Base-by-base conservation (phyloP, 2,888 invertebrate species). In the Caenorhabditis sp. region DNA sequence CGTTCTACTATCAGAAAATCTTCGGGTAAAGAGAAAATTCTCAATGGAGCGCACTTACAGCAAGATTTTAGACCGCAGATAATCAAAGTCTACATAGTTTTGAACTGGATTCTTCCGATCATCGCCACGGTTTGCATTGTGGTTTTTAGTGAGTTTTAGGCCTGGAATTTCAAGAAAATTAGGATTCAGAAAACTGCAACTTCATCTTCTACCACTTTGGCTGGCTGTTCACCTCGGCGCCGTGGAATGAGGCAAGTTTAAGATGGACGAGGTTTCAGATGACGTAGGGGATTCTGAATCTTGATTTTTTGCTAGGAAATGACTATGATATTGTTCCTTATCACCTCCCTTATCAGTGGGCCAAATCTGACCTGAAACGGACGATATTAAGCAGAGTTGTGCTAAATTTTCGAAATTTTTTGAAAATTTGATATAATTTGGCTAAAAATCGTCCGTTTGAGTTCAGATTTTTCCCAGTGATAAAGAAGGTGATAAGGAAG, bases 181-280 rank as follows among this genome's bases (percentile, higher is more conserved):
- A 32, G 6, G 11, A 13, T 40, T 13, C 13, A 40, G 40, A 53
- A 5, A 32, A 71, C n/a, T 71, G 71, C 35, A 47, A 20, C 5
- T 71, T 71, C 35, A 24, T 44, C 0, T 71, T 71, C 56, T 71
- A 64, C 18, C 55, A 47, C 47, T 56, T 40, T n/a, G 71, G 71
- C 40, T 71, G 71, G 71, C 6, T 71, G 2, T 56, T 71, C 22
- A 64, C 71, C 4, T 53, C 51, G 9, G 53, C 32, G 32, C 32
- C 32, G 9, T 32, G 32, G 32, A 32, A 4, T 6, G 32, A 32
- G 32, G 32, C 13, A 13, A 13, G 13, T 6, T 13, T 13, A 8
- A 2, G 40, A 40, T 40, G 32, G 32, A 32, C 9, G 5, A 32
- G 32, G 9, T n/a, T 6, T 32, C 32, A 32, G 32, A 9, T 32